phyloP scores from a whole-genome alignment of 1,140 invertebrate genomes.

The Drosophila kikkawai region DNA sequence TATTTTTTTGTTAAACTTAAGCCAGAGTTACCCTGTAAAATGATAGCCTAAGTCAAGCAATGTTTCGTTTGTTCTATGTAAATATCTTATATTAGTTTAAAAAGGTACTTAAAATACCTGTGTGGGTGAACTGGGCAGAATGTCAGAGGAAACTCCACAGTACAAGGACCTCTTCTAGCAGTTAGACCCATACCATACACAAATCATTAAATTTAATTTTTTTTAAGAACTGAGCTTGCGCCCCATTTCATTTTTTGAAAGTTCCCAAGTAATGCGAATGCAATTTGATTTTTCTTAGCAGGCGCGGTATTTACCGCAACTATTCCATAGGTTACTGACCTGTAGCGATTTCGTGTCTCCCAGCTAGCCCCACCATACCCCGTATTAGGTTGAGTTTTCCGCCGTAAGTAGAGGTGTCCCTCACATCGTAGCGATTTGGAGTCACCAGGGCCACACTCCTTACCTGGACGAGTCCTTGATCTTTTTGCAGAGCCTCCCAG shows the following conservation, averaged over 20 bases:
- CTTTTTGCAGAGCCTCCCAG: slow-evolving; percentile 90
- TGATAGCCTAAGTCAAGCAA: slow-evolving; percentile 22
- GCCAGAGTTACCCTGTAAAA: slow-evolving; percentile 31
- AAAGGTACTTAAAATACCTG: slow-evolving; percentile 17
- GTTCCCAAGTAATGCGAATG: slow-evolving; percentile 40
- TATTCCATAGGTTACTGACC: slow-evolving; percentile 70
- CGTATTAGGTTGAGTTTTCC: slow-evolving; percentile 29
- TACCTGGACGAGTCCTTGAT: slow-evolving; percentile 37
- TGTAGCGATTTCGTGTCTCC: slow-evolving; percentile 19
- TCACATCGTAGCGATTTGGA: not conserved
- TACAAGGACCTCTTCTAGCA: slow-evolving; percentile 24
- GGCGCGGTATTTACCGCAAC: slow-evolving; percentile 70
- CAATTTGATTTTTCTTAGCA: slow-evolving; percentile 61
- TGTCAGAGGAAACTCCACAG: slow-evolving; percentile 11
- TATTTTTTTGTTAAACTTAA: slow-evolving; percentile 23
- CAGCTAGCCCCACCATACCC: slow-evolving; percentile 30
- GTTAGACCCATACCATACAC: slow-evolving; percentile 20
- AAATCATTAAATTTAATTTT: slow-evolving; percentile 23
- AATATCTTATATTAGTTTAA: slow-evolving; percentile 32
- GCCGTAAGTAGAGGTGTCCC: slow-evolving; percentile 38
- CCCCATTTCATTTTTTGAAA: slow-evolving; percentile 7
- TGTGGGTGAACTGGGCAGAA: not conserved
- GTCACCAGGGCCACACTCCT: slow-evolving; percentile 14
- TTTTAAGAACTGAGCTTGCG: slow-evolving; percentile 3
- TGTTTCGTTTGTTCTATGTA: slow-evolving; percentile 46